Percentiles rank a stretch among this genome's conserved stretches.
phyloP scores from a whole-genome alignment of 2,113 vertebrate species.

The Menidia beryllina region DNA sequence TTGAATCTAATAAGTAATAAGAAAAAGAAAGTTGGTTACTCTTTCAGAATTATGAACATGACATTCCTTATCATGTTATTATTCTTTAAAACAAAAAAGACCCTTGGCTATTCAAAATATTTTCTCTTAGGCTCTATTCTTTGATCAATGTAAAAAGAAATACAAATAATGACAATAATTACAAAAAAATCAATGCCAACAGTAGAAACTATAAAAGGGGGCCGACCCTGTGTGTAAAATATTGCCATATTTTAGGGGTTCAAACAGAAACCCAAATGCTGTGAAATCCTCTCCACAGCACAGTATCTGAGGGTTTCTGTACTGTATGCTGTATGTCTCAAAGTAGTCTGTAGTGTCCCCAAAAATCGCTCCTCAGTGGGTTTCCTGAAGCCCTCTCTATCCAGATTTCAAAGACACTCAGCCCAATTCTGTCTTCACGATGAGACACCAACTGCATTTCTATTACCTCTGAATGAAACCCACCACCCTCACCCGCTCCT shows the following conservation, averaged over 20 bases:
- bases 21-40: slow-evolving; percentile 63
- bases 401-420: slow-evolving; percentile 12
- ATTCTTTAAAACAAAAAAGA: slow-evolving; percentile 51
- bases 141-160: slow-evolving; percentile 45
- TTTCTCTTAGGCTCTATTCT: slow-evolving; percentile 39
- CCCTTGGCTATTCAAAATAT: slow-evolving; percentile 68
- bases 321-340: slow-evolving; percentile 56
- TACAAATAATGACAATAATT: slow-evolving; percentile 47
- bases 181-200: no score
- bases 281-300: slow-evolving; percentile 49
- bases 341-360: slow-evolving; percentile 72
- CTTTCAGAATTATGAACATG: slow-evolving; percentile 48
- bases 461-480: slow-evolving; percentile 21
- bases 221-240: slow-evolving; percentile 73
- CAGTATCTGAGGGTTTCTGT: slow-evolving; percentile 36
- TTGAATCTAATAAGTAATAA: slow-evolving; percentile 59
- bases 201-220: slow-evolving; percentile 58
- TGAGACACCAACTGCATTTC: background rate
- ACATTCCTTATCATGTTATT: slow-evolving; percentile 41
- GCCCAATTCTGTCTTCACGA: slow-evolving; percentile 1
- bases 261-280: slow-evolving; percentile 41
- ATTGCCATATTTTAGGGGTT: slow-evolving; percentile 67
- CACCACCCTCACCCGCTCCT: background rate
- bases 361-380: slow-evolving; percentile 8
- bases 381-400: slow-evolving; percentile 30